Conservation (phyloP, 2,888 invertebrate genomes). For the Belgica antarctica region DNA sequence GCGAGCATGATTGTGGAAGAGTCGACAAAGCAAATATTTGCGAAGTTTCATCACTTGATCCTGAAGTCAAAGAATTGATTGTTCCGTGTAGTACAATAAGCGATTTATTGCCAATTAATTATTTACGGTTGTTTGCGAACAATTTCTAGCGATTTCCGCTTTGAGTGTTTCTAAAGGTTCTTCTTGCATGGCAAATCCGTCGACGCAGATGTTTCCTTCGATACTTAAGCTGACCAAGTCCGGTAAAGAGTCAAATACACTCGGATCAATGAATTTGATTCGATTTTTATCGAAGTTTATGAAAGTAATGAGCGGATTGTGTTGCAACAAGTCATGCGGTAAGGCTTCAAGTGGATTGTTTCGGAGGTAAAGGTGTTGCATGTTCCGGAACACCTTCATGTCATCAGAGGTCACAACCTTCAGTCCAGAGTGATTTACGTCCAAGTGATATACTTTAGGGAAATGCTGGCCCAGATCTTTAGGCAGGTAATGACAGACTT, state of each 20-base stretch:
- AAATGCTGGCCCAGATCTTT: not conserved
- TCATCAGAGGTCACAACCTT: not conserved
- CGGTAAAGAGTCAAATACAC: not conserved
- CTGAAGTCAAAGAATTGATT: not conserved
- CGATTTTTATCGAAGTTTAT: not conserved
- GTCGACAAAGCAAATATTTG: not conserved
- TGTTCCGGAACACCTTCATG: conserved; percentile 14
- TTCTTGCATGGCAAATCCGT: not conserved
- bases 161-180: not conserved
- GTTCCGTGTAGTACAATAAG: not conserved
- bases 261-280: conserved; percentile 13
- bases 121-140: not conserved
- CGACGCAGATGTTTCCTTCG: not conserved
- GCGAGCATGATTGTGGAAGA: not conserved
- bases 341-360: not conserved
- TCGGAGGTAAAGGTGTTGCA: conserved; percentile 14
- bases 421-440: not conserved
- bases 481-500: not conserved
- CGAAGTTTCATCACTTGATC: not conserved
- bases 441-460: not conserved
- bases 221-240: not conserved
- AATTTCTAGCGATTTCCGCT: not conserved
- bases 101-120: not conserved
- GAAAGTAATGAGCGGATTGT: not conserved
- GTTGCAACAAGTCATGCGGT: not conserved